These are phyloP conservation scores for Lepetodrilus schrolli DNA, from an alignment of 2,888 invertebrate species.

Conservation along the genomic window DNA sequence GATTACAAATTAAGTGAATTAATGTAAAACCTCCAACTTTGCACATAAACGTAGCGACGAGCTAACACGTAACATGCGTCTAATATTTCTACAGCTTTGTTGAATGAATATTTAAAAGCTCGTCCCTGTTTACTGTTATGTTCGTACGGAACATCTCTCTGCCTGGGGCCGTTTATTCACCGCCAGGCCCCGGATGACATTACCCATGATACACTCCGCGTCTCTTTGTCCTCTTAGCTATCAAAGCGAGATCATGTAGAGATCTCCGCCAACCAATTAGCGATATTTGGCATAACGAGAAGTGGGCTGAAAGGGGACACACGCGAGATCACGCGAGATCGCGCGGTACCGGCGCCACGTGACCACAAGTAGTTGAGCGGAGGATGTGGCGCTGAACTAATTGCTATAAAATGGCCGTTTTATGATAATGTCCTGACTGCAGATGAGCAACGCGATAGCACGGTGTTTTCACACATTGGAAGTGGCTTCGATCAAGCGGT, in stretches of 20 bases:
- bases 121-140: too few species aligned
- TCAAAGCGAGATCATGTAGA: constrained; percentile 17
- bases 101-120: too few species aligned
- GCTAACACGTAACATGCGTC: too few species aligned
- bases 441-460: constrained; percentile 23
- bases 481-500: constrained; percentile 14
- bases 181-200: too few species aligned
- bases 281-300: constrained; percentile 3
- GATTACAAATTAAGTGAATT: too few species aligned
- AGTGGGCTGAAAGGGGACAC: not conserved
- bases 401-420: constrained; percentile 43
- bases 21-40: too few species aligned
- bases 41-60: too few species aligned
- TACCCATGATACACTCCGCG: not conserved
- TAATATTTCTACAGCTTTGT: too few species aligned
- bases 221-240: not conserved
- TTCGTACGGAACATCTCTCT: too few species aligned
- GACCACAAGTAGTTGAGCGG: constrained; percentile 17
- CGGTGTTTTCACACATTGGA: constrained; percentile 25
- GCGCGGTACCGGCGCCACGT: constrained; percentile 16
- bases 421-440: constrained; percentile 15
- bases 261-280: constrained; percentile 32
- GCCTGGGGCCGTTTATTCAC: too few species aligned
- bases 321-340: constrained; percentile 4
- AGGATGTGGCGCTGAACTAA: constrained; percentile 36